phyloP scores from a whole-genome alignment of 2,888 invertebrate genomes.

The Nomada goodeniana region DNA sequence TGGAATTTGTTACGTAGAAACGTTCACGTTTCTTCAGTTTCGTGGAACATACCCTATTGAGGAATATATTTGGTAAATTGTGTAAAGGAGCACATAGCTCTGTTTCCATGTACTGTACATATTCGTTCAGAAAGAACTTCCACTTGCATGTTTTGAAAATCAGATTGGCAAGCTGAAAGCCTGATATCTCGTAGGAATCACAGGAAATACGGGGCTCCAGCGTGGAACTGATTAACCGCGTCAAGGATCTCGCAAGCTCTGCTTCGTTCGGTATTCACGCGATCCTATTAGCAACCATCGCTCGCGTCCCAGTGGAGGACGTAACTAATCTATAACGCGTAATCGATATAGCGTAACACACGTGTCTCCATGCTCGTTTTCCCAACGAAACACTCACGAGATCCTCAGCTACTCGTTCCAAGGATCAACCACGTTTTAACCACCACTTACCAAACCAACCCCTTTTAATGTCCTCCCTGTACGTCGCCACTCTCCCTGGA shows the following conservation, averaged over 20 bases:
- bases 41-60: no score
- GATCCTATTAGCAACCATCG: slow-evolving; percentile 54
- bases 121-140: no score
- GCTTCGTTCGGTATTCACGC: slow-evolving; percentile 49
- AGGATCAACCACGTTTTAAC: neutral
- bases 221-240: slow-evolving; percentile 12
- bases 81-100: no score
- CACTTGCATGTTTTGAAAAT: neutral
- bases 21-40: no score
- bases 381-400: neutral
- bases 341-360: slow-evolving; percentile 48
- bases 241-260: neutral
- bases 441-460: no score
- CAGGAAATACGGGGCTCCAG: neutral
- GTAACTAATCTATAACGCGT: slow-evolving; percentile 59
- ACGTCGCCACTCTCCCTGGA: neutral
- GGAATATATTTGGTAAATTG: no score
- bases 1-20: no score
- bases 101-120: no score
- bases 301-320: slow-evolving; percentile 34
- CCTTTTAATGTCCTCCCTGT: neutral
- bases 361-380: slow-evolving; percentile 5
- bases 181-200: neutral
- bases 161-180: neutral
- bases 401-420: slow-evolving; percentile 6